Evolutionary conservation across 2,797 vertebrate species (phyloP).

Genomic region (Lepilemur septentrionalis): DNA sequence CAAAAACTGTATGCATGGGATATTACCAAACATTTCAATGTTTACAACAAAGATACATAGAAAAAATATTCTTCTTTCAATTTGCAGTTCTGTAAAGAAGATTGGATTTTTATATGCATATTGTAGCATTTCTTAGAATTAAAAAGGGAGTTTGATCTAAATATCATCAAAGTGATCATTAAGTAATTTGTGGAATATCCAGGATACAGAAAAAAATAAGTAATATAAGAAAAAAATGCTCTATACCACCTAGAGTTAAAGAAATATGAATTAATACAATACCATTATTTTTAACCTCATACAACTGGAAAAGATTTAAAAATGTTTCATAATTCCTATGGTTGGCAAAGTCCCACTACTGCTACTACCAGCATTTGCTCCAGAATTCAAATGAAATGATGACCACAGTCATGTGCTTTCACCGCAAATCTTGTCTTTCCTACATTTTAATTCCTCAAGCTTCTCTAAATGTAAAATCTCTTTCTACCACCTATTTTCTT

Average conservation of each 20-base stretch:
- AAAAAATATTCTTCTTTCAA: conserved; percentile 40
- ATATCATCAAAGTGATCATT: not conserved
- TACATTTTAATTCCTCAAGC: conserved; percentile 7
- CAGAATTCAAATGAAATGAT: conserved; percentile 16
- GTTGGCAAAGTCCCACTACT: not conserved
- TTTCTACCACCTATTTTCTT: not conserved
- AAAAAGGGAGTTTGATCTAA: not conserved
- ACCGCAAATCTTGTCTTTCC: not conserved
- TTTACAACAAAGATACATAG: conserved; percentile 16
- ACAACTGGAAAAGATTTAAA: not conserved
- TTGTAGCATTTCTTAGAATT: conserved; percentile 18
- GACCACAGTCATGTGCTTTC: not conserved
- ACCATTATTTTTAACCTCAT: not conserved
- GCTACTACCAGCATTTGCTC: not conserved
- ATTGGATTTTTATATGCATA: not conserved
- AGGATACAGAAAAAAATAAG: conserved; percentile 16
- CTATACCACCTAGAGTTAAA: not conserved
- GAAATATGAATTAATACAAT: not conserved
- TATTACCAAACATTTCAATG: conserved; percentile 24
- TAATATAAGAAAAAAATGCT: not conserved
- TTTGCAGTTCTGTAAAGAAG: not conserved
- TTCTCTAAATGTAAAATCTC: not conserved
- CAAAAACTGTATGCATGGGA: not conserved
- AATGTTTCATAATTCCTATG: not conserved
- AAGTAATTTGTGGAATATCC: conserved; percentile 16